Conservation (phyloP, 1,140 invertebrate species). For the Contarinia nasturtii region DNA sequence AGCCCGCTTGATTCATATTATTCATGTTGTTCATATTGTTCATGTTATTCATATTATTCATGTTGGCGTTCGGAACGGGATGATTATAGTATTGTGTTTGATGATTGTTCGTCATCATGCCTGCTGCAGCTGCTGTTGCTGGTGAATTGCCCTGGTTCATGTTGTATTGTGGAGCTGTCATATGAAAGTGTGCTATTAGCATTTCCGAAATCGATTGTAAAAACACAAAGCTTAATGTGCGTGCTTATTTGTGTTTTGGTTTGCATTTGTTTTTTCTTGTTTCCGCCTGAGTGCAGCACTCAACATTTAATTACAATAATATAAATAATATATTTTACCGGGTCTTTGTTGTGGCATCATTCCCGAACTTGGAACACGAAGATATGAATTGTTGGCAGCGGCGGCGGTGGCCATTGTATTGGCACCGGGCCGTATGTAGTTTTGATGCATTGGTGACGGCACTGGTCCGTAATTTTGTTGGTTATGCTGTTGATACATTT, state of each 20-base stretch:
- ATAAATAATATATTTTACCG: too few relatives aligned
- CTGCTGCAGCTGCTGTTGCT: conserved; percentile 1
- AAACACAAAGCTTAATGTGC: background rate
- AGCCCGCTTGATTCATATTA: too few relatives aligned
- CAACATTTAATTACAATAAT: too few relatives aligned
- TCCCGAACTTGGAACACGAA: conserved; percentile 7
- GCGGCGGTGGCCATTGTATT: conserved; percentile 16
- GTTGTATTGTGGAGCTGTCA: too few relatives aligned
- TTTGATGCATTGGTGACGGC: conserved; percentile 20
- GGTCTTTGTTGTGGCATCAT: conserved; percentile 20
- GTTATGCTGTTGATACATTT: conserved; percentile 8
- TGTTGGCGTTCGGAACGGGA: background rate
- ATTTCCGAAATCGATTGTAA: background rate
- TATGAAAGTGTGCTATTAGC: too few relatives aligned
- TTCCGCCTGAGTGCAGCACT: too few relatives aligned
- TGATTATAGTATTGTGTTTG: background rate
- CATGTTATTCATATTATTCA: background rate
- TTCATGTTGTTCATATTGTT: background rate
- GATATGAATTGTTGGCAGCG: background rate
- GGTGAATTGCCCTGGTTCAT: conserved; percentile 11
- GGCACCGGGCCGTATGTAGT: conserved; percentile 17
- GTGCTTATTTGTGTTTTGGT: too few relatives aligned
- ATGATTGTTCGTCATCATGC: background rate
- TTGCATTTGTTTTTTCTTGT: too few relatives aligned
- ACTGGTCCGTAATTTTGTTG: conserved; percentile 24